Conservation (phyloP, 2,113 vertebrate species). For the Butorides virescens region DNA sequence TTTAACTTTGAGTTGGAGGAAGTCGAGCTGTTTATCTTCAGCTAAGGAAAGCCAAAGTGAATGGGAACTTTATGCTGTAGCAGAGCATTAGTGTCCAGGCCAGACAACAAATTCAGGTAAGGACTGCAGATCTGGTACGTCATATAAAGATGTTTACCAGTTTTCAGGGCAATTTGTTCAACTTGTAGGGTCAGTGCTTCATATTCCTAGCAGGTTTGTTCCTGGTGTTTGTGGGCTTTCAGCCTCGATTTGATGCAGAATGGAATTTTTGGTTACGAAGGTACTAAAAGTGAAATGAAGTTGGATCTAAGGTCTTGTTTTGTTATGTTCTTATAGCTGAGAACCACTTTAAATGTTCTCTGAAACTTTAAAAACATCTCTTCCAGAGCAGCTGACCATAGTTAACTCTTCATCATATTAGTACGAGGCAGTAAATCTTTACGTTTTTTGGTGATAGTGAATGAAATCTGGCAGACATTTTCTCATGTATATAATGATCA, state of each 20-base stretch:
- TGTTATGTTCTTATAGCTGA: background rate
- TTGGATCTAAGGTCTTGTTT: background rate
- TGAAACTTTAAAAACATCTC: background rate
- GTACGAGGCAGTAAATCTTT: background rate
- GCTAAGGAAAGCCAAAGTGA: background rate
- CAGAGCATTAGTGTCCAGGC: background rate
- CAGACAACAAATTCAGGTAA: constrained; percentile 1
- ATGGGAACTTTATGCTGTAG: background rate
- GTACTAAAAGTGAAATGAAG: background rate
- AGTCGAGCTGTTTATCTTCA: background rate
- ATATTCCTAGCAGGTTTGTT: fast-evolving
- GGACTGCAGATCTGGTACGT: background rate
- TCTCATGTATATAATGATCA: background rate
- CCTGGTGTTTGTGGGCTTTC: background rate
- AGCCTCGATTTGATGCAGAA: background rate
- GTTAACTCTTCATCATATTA: background rate
- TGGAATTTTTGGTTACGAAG: fast-evolving
- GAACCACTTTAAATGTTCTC: fast-evolving
- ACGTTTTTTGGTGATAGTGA: background rate
- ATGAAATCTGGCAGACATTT: background rate
- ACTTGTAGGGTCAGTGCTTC: background rate
- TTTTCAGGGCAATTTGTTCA: background rate
- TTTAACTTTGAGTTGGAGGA: background rate
- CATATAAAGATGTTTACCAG: background rate
- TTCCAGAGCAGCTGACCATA: background rate